Conservation (phyloP, 2,797 vertebrate species). For the Chloroceryle inda region DNA sequence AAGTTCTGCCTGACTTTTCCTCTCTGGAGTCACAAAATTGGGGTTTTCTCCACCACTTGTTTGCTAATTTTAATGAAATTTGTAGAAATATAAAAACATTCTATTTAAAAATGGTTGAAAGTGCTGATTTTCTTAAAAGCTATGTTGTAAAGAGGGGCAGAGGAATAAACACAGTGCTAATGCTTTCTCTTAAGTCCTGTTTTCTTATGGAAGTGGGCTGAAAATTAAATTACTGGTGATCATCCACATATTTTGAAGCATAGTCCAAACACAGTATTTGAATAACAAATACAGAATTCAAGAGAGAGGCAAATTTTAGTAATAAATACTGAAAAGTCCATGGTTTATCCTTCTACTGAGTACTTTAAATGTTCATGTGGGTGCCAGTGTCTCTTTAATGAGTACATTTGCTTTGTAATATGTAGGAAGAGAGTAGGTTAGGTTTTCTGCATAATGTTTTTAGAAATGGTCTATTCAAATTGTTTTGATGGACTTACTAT, state of each 20-base stretch:
- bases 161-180: background rate
- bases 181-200: background rate
- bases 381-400: background rate
- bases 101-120: background rate
- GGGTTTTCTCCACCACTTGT: background rate
- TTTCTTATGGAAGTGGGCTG: conserved; percentile 1
- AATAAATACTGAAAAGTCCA: background rate
- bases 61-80: background rate
- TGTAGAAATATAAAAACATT: background rate
- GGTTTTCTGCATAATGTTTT: background rate
- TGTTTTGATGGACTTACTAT: background rate
- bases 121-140: background rate
- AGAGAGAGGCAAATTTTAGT: background rate
- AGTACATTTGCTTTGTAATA: background rate
- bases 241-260: background rate
- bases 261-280: background rate
- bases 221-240: conserved; percentile 2
- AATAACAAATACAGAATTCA: background rate
- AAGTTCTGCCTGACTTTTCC: background rate
- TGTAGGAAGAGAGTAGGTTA: background rate
- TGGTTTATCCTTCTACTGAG: background rate
- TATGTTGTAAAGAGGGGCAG: background rate
- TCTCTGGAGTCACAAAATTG: background rate
- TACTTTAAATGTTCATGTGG: background rate
- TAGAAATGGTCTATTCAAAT: background rate